Base-by-base conservation (phyloP, 2,113 vertebrate genomes). In the Colistium nudipinnis region DNA sequence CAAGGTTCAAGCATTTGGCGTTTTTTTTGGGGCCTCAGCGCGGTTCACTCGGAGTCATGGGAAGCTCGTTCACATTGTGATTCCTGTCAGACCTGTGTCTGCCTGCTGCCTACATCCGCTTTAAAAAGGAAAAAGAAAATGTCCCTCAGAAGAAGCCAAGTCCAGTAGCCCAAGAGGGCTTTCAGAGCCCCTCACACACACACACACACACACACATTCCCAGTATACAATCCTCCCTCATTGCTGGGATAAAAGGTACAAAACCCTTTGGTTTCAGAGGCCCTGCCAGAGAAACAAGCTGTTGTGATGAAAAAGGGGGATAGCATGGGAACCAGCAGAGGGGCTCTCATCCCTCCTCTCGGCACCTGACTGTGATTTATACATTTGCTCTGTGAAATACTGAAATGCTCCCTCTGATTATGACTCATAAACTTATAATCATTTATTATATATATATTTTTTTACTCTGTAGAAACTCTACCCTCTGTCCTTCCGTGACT, bases 191-290 rank as follows among this genome's bases (percentile, higher is more conserved):
- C 74, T 69, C 41, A 64, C 63, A 68, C 28, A 24, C 12, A 31
- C 39, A 55, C 48, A 62, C n/a, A n/a, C n/a, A n/a, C n/a, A 71
- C 41, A 64, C 63, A 68, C 28, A 24, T 13, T 36, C 39, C 60
- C 48, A 62, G 24, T 61, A 68, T 33, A 64, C 71, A 76, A 75
- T 52, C 69, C 61, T 44, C 51, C 35, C 14, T 20, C 78, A 76
- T 69, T 85, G 82, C 85, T 82, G 82, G 74, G 70, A 80, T 69
- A 85, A 81, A 73, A 78, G 65, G 38, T 63, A 76, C 55, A 84
- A 81, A 88, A 78, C 43, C 63, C 55, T 76, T 48, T 28, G 53
- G 45, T 60, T 65, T 68, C 43, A 69, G 38, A 48, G 57, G 59
- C 36, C 10, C 25, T 61, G 73, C 53, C 77, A 76, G 67, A 62